phyloP scores from a whole-genome alignment of 1,140 invertebrate genomes.

The Littorina saxatilis region DNA sequence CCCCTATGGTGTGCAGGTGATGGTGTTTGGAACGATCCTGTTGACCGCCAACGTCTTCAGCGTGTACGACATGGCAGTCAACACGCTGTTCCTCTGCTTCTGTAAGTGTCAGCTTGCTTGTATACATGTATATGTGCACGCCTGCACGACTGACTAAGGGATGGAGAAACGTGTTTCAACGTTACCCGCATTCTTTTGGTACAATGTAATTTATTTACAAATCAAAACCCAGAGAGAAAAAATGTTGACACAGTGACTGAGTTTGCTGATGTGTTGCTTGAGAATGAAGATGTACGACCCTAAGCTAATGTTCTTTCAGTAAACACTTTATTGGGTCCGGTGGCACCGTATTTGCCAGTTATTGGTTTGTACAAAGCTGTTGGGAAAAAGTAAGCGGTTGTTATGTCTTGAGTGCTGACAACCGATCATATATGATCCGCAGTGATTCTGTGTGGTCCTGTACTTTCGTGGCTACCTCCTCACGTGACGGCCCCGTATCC shows the following conservation, averaged over 20 bases:
- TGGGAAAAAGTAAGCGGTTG: too few species aligned
- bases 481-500: neutral
- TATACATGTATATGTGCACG: neutral
- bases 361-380: too few species aligned
- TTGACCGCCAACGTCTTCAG: slow-evolving; percentile 93
- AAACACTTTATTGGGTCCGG: too few species aligned
- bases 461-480: too few species aligned
- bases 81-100: slow-evolving; percentile 97
- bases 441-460: neutral
- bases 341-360: too few species aligned
- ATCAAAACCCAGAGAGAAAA: too few species aligned
- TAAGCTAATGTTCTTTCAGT: too few species aligned
- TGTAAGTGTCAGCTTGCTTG: slow-evolving; percentile 77
- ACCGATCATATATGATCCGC: too few species aligned
- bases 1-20: slow-evolving; percentile 57
- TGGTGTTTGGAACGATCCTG: slow-evolving; percentile 80
- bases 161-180: neutral
- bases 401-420: too few species aligned
- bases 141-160: neutral
- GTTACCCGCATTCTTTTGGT: neutral
- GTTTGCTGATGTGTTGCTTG: too few species aligned
- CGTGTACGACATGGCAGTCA: slow-evolving; percentile 95
- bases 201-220: neutral
- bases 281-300: too few species aligned
- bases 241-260: too few species aligned